phyloP scores from a whole-genome alignment of 2,113 vertebrate genomes.

The Formicarius rufipectus region DNA sequence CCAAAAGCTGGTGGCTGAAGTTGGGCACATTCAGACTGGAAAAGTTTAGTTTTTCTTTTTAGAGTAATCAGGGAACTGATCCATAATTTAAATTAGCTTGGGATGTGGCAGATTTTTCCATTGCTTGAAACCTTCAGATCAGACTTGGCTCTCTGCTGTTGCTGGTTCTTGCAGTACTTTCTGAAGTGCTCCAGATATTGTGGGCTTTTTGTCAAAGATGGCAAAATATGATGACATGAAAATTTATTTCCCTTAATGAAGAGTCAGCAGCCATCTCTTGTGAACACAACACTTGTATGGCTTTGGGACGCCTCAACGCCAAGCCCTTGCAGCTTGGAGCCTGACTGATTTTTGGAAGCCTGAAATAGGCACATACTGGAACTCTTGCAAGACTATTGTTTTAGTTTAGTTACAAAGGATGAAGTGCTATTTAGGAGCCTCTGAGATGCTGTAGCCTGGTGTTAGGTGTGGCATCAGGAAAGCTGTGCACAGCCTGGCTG shows the following conservation, averaged over 20 bases:
- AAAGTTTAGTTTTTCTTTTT: slow-evolving; percentile 36
- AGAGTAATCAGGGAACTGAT: slow-evolving; percentile 44
- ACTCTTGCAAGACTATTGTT: not conserved
- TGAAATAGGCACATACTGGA: not conserved
- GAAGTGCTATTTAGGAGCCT: not conserved
- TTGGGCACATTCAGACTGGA: slow-evolving; percentile 32
- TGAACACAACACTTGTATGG: not conserved
- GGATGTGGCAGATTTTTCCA: slow-evolving; percentile 60
- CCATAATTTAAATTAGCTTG: slow-evolving; percentile 51
- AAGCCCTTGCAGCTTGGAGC: not conserved
- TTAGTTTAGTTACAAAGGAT: not conserved
- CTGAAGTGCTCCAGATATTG: not conserved
- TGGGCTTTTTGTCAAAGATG: not conserved
- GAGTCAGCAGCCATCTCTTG: slow-evolving; percentile 9
- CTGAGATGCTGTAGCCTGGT: not conserved
- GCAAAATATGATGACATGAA: slow-evolving; percentile 39
- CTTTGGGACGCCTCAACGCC: not conserved
- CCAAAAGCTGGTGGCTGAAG: slow-evolving; percentile 14
- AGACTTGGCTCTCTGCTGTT: slow-evolving; percentile 26
- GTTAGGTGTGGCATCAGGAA: not conserved
- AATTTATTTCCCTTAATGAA: slow-evolving; percentile 40
- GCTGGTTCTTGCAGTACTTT: not conserved
- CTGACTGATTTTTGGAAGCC: not conserved
- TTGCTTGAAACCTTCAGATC: slow-evolving; percentile 33
- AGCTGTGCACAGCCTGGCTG: not conserved